Conservation (phyloP, 1,140 invertebrate species). For the Conus betulinus region DNA sequence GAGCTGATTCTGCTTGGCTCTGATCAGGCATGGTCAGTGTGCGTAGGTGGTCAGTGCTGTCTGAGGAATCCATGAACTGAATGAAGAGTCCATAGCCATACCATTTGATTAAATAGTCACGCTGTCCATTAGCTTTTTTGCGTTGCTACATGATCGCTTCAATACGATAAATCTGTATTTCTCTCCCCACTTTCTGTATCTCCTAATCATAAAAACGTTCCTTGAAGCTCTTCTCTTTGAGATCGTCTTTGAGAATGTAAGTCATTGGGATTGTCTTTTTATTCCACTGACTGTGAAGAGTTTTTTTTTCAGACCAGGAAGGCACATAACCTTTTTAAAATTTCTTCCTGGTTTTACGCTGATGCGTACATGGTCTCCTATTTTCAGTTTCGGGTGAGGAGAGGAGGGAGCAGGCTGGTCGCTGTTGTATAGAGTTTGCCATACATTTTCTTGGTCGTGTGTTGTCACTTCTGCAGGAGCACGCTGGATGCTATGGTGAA, state of each 20-base stretch:
- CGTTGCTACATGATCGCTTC: neutral
- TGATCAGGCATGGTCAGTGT: no score
- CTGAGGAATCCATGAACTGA: no score
- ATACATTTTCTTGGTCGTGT: constrained; percentile 17
- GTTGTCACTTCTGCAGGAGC: no score
- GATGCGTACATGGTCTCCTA: neutral
- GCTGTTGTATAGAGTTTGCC: neutral
- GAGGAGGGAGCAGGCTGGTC: neutral
- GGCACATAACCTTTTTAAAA: neutral
- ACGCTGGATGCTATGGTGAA: constrained; percentile 63
- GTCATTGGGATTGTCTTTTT: neutral
- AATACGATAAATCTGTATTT: neutral
- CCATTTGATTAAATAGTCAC: constrained; percentile 17
- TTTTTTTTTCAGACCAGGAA: neutral
- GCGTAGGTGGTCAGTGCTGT: no score
- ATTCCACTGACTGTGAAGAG: neutral
- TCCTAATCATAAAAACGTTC: neutral
- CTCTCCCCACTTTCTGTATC: constrained; percentile 5
- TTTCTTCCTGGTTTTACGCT: no score
- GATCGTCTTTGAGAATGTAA: constrained; percentile 1
- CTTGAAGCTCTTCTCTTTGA: neutral
- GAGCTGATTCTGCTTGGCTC: no score
- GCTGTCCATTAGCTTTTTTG: neutral
- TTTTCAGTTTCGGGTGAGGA: neutral
- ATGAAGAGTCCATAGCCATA: no score